Base-by-base conservation (phyloP, 2,888 invertebrate genomes). In the Byasa hedistus region DNA sequence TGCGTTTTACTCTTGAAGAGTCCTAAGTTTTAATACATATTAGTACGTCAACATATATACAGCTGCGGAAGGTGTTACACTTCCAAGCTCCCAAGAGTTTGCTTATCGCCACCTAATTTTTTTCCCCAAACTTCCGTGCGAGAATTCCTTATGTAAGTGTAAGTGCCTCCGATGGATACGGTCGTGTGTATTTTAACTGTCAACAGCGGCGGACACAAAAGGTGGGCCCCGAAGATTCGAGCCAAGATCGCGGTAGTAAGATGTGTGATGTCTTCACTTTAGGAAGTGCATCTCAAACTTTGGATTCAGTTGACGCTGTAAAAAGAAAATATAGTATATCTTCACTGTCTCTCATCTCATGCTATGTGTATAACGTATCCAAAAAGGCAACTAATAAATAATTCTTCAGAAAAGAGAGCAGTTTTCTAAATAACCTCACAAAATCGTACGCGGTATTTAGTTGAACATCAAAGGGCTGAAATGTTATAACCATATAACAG, bases 131-230 rank as follows among this genome's bases (percentile, higher is more conserved):
- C 67, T 67, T 67, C 64, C 60, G 60, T 27, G 51, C 60, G 67
- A 60, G 58, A 51, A 67, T 63, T 51, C 58, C 66, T 55, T 62
- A 22, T 63, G 55, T 32, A 36, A 3, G 32, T 55, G 59, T 64
- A 67, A 67, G 60, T 67, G 64, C 64, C 67, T 61, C 60, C 64
- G 39, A 56, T 63, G 67, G 67, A 64, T 60, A 67, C 51, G 64
- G 48, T 22, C 67, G 32, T 67, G 64, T 61, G 23, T 67, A 67
- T 64, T 67, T 64, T 64, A 64, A 64, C 55, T 61, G 64, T 67
- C 67, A 67, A 67, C 67, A 60, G 67, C 64, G 67, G 67, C 52
- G 36, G 39, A 1, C 27, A 64, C 57, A 64, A 67, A 66, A 64
- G 67, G 39, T 51, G 60, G 56, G 58, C 59, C 23, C 56, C 57